Base-by-base conservation (phyloP, 1,140 invertebrate species). In the Anastrepha ludens region DNA sequence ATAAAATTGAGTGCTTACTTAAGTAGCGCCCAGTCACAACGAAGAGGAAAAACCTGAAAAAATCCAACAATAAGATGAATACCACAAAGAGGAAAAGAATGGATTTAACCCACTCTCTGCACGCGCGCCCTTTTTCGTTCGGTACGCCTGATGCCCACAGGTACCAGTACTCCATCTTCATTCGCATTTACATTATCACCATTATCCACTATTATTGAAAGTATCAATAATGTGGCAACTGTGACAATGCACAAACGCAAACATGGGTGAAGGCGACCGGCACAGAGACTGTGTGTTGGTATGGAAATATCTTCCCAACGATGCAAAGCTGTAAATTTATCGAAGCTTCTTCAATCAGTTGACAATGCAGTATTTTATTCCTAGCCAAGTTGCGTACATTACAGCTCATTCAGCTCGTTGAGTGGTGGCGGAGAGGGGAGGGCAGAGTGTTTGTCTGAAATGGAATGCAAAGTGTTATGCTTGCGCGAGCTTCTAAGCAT, bases 131-230 rank as follows among this genome's bases (percentile, higher is more conserved):
- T 47, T 29, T 81, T 7, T 67, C 29, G 8, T 67, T 11, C 11
- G 74, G 1, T 4, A 44, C 29, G 20, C 20, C 67, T 81, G 74
- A 29, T 81, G 47, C 50, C 47, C 74, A 81, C 50, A 81, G 47
- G 74, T 81, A 81, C 47, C 17, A 41, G 58, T 13, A 20, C 85
- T 86, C 58, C 58, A 86, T 86, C 62, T 88, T 87, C 85, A 88
- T 89, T 88, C 88, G 88, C 89, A 90, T 90, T 90, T 89, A 88
- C 89, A 89, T 89, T 86, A 87, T 67, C 81, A 89, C 87, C 88
- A 87, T 85, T 78, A 65, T 88, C 88, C 89, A 89, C 89, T 91
- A 91, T 92, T 90, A 91, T 92, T 91, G 91, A 92, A 87, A 92
- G 91, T 90, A 90, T 90, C 90, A 89, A 92, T 92, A 91, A 91